A percentile compares a stretch with the other conserved stretches of the same genome.
These are phyloP conservation scores for Capitella teleta DNA, from an alignment of 1,140 invertebrate species.

Conservation along the genomic window DNA sequence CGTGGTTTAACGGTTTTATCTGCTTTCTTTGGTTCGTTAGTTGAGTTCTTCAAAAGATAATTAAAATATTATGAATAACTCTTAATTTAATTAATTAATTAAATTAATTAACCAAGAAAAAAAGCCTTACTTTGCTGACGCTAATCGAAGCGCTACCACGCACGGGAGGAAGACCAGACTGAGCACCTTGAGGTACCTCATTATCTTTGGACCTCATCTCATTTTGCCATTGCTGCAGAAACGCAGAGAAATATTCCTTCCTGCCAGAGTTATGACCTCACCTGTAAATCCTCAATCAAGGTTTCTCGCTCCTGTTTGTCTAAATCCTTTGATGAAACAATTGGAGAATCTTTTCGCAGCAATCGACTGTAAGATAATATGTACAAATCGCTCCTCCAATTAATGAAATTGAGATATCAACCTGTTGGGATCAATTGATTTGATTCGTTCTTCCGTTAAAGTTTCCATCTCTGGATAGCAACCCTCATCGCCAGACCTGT, in stretches of 20 bases:
- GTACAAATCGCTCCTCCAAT: too few species aligned
- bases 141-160: too few species aligned
- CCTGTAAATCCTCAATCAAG: neutral
- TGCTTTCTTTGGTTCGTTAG: neutral
- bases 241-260: neutral
- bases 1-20: slow-evolving; percentile 16
- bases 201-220: neutral
- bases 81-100: neutral
- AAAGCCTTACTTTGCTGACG: too few species aligned
- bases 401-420: too few species aligned
- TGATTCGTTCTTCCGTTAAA: too few species aligned
- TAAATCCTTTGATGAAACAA: neutral
- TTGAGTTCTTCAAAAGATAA: neutral
- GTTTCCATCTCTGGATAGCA: too few species aligned
- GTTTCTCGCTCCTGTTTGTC: neutral
- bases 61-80: neutral
- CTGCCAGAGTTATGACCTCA: neutral
- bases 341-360: slow-evolving; percentile 1
- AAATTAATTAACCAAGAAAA: neutral
- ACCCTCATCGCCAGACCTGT: too few species aligned
- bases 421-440: too few species aligned
- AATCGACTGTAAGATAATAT: slow-evolving; percentile 2
- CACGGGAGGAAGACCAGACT: neutral
- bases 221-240: neutral
- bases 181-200: neutral